phyloP scores from a whole-genome alignment of 2,888 invertebrate species.

The Folsomia candida region DNA sequence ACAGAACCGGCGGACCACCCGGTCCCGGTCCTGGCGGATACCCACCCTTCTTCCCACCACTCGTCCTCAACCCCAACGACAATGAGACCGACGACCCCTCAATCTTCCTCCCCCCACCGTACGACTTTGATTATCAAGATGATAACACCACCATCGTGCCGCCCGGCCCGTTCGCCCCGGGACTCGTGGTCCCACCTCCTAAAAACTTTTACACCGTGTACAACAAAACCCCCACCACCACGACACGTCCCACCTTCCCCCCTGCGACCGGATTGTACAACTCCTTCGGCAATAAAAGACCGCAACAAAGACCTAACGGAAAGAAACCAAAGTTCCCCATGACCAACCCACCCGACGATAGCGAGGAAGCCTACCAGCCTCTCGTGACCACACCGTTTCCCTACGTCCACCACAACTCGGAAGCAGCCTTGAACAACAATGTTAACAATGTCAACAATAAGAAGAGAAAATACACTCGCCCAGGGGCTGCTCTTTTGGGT shows the following conservation, averaged over 20 bases:
- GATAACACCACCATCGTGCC: slow-evolving; percentile 74
- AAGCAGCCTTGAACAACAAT: slow-evolving; percentile 14
- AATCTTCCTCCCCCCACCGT: slow-evolving; percentile 85
- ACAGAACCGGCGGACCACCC: slow-evolving; percentile 47
- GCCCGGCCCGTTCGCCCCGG: slow-evolving; percentile 82
- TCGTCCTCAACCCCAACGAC: slow-evolving; percentile 53
- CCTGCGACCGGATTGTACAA: slow-evolving; percentile 19
- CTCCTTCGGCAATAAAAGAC: slow-evolving; percentile 29
- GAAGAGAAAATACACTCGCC: slow-evolving; percentile 39
- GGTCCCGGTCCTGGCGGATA: slow-evolving; percentile 54
- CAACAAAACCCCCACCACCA: slow-evolving; percentile 55
- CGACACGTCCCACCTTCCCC: slow-evolving; percentile 11
- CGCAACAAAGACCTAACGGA: slow-evolving; percentile 49
- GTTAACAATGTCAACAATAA: slow-evolving; percentile 23
- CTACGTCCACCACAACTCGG: background rate
- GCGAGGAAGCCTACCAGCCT: slow-evolving; percentile 38
- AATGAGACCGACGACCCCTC: slow-evolving; percentile 82
- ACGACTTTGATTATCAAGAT: slow-evolving; percentile 75
- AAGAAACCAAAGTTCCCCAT: slow-evolving; percentile 50
- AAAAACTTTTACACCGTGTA: slow-evolving; percentile 79
- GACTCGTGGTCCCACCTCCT: slow-evolving; percentile 82
- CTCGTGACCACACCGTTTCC: slow-evolving; percentile 35
- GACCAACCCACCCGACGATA: slow-evolving; percentile 49
- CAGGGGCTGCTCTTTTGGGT: too few relatives aligned
- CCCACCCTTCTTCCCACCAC: slow-evolving; percentile 53